Percentiles rank a stretch among this genome's conserved stretches.
phyloP scores from a whole-genome alignment of 2,888 invertebrate genomes.

The Proisotoma minuta region DNA sequence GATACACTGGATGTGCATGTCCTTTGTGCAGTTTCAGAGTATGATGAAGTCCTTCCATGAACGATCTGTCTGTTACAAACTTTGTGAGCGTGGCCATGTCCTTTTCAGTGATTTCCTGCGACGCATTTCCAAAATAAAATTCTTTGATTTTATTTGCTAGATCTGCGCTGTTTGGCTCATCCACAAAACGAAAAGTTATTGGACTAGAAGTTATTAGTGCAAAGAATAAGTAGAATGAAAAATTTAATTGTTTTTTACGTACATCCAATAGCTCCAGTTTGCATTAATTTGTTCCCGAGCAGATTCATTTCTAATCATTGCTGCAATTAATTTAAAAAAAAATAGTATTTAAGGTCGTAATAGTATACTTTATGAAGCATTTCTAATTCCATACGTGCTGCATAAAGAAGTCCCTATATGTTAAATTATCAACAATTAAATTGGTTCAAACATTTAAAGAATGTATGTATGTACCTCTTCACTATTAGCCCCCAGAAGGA shows the following conservation, averaged over 20 bases:
- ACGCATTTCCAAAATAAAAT: conserved; percentile 31
- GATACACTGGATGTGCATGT: conserved; percentile 30
- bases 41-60: conserved; percentile 37
- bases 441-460: no score
- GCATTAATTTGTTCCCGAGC: conserved; percentile 30
- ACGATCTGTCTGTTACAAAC: conserved; percentile 33
- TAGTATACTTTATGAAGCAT: neutral
- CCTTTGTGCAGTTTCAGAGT: conserved; percentile 27
- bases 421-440: no score
- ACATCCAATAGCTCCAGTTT: conserved; percentile 30
- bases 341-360: neutral
- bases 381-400: conserved; percentile 27
- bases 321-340: conserved; percentile 2
- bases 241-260: no score
- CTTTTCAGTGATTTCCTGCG: conserved; percentile 20
- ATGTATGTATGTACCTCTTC: no score
- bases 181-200: conserved; percentile 28
- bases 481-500: no score
- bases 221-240: no score
- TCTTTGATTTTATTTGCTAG: conserved; percentile 28
- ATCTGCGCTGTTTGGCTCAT: conserved; percentile 28
- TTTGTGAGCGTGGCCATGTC: conserved; percentile 22
- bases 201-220: no score
- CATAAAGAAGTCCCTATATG: conserved; percentile 40
- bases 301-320: conserved; percentile 29